Base-by-base conservation (phyloP, 37 sponge, comb jelly and placozoan species). In the Theonella swinhoei region DNA sequence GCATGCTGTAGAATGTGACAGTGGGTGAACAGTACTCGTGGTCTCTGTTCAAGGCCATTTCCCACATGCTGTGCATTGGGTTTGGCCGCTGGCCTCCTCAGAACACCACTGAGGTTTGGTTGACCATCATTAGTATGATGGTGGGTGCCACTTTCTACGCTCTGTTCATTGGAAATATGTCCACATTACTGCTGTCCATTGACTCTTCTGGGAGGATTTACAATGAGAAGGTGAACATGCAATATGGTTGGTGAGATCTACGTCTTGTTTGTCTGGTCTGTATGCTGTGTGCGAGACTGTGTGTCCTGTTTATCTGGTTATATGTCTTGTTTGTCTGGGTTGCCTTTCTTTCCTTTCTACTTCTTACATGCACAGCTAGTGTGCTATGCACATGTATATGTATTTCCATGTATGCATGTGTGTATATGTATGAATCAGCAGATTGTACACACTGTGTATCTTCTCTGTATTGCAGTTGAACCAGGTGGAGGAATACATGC, bases 401-500 rank as follows among this genome's bases (percentile, higher is more conserved):
- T 47, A 14, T 14, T 17, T 47, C 54, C 54, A 47, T 7, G 54
- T 47, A 47, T 47, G 14, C 54, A 47, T 14, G 14, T 47, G 54
- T 14, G 14, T 47, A 14, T 14, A 14, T 47, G 54, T 47, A 14
- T 14, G 14, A 47, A 14, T 17, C 7, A 23, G 25, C 31, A n/a
- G 74, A 30, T 72, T 9, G 74, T 32, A 72, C 7, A 47, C 7
- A 47, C 54, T 47, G 54, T 30, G 33, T 72, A 72, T 30, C 32
- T 76, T 58, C 24, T 58, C 4, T 11, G 2, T 37, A 36, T 37
- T 28, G 26, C 75, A 90, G 91, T 33, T 84, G 54, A 85, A 42
- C 43, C 86, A 85, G 42, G 81, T 90, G 61, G 86, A 90, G 72
- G 91, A 90, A 68, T 90, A 90, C 77, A 85, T 90, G 91, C 54